Percentiles rank a stretch among this genome's conserved stretches.
Evolutionary conservation across 2,113 vertebrate species (phyloP).

Genomic region (Melanocharis versteri): DNA sequence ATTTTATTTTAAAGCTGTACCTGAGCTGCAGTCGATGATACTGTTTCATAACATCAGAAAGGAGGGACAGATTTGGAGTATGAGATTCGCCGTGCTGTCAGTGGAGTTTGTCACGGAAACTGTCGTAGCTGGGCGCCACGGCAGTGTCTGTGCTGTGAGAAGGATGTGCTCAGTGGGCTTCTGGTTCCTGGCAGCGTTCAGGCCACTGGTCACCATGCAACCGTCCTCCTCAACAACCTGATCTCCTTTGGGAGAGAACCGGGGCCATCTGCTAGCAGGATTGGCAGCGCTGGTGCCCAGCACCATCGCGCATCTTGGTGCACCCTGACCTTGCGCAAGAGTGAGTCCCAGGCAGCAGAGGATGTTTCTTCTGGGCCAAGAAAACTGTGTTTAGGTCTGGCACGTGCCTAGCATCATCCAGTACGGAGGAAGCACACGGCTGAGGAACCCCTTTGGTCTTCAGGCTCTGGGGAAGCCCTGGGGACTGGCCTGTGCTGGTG

Average conservation of each 20-base stretch:
- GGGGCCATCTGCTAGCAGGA: background rate
- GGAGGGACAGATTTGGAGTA: background rate
- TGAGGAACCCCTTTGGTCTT: background rate
- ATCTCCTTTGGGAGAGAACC: background rate
- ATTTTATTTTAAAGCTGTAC: background rate
- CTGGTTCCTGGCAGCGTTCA: background rate
- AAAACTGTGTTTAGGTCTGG: background rate
- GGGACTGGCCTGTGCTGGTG: accelerated
- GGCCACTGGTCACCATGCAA: accelerated
- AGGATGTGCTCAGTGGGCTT: accelerated
- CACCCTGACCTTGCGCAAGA: accelerated
- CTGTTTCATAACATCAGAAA: background rate
- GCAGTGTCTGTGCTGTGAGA: background rate
- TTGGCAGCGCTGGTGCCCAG: background rate
- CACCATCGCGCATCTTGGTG: background rate
- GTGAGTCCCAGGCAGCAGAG: background rate
- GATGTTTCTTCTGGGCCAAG: background rate
- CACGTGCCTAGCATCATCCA: accelerated
- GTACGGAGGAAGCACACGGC: accelerated
- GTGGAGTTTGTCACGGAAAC: background rate
- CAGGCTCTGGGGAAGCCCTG: background rate
- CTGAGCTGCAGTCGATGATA: background rate
- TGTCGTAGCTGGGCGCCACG: accelerated
- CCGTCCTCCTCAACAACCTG: background rate
- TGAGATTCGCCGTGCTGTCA: background rate